phyloP scores from a whole-genome alignment of 2,797 vertebrate species.

The Poecilia velifera region DNA sequence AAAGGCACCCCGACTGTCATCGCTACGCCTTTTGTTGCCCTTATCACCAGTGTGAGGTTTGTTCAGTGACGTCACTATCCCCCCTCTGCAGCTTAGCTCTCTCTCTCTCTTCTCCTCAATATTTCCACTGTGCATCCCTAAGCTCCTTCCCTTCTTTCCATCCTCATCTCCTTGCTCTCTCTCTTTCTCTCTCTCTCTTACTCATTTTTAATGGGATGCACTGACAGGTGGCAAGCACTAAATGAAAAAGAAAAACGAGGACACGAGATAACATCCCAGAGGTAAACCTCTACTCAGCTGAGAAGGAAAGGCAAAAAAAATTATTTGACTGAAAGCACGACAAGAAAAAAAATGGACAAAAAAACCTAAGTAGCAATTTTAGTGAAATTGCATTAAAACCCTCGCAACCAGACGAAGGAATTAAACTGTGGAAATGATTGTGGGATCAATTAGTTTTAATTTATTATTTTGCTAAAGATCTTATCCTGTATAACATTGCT shows the following conservation, averaged over 20 bases:
- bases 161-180: background rate
- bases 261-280: slow-evolving; percentile 27
- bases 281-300: slow-evolving; percentile 30
- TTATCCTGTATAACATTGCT: background rate
- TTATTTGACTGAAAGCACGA: slow-evolving; percentile 16
- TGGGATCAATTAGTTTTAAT: background rate
- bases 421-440: background rate
- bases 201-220: slow-evolving; percentile 24
- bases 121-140: slow-evolving; percentile 20
- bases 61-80: slow-evolving; percentile 42
- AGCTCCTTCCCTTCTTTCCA: slow-evolving; percentile 5
- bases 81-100: slow-evolving; percentile 41
- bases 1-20: slow-evolving; percentile 60
- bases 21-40: slow-evolving; percentile 67
- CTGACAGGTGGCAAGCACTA: slow-evolving; percentile 29
- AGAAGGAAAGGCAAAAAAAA: slow-evolving; percentile 16
- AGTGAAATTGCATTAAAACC: background rate
- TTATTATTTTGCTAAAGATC: background rate
- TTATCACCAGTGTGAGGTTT: slow-evolving; percentile 67
- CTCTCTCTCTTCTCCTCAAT: slow-evolving; percentile 29
- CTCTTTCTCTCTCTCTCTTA: background rate
- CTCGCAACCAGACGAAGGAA: background rate
- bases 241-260: slow-evolving; percentile 21
- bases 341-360: background rate
- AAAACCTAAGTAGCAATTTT: background rate